Percentiles rank a stretch among this genome's conserved stretches.
phyloP scores from a whole-genome alignment of 2,888 invertebrate genomes.

The Portevinia maculata region DNA sequence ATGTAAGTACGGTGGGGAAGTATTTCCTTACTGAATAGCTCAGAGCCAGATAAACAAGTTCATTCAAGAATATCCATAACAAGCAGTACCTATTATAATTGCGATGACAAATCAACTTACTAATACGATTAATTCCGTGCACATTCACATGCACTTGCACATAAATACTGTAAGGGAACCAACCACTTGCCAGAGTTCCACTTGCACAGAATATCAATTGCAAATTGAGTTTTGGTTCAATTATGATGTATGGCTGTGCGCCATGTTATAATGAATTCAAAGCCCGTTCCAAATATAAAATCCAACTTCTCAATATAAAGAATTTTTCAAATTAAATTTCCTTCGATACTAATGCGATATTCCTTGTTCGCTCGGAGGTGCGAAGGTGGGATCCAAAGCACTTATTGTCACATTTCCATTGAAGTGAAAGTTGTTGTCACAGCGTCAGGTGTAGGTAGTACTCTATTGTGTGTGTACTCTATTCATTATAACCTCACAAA shows the following conservation, averaged over 20 bases:
- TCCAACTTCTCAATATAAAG: conserved; percentile 49
- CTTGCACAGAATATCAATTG: conserved; percentile 63
- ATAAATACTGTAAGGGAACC: conserved; percentile 13
- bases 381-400: conserved; percentile 23
- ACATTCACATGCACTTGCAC: background rate
- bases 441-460: conserved; percentile 15
- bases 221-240: conserved; percentile 58
- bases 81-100: conserved; percentile 11
- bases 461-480: background rate
- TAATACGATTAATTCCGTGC: conserved; percentile 26
- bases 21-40: background rate
- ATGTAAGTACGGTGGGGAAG: background rate
- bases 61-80: background rate
- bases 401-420: conserved; percentile 54
- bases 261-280: conserved; percentile 51
- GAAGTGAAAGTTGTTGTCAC: conserved; percentile 40
- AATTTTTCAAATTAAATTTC: conserved; percentile 38
- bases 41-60: background rate
- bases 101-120: conserved; percentile 20
- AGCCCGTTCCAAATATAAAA: conserved; percentile 59
- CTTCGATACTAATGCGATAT: conserved; percentile 13
- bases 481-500: conserved; percentile 23
- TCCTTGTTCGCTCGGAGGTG: conserved; percentile 11
- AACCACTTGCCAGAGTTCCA: conserved; percentile 10
- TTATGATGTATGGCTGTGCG: conserved; percentile 35